These are phyloP conservation scores for Baccha elongata DNA, from an alignment of 2,888 invertebrate genomes.

Conservation along the genomic window DNA sequence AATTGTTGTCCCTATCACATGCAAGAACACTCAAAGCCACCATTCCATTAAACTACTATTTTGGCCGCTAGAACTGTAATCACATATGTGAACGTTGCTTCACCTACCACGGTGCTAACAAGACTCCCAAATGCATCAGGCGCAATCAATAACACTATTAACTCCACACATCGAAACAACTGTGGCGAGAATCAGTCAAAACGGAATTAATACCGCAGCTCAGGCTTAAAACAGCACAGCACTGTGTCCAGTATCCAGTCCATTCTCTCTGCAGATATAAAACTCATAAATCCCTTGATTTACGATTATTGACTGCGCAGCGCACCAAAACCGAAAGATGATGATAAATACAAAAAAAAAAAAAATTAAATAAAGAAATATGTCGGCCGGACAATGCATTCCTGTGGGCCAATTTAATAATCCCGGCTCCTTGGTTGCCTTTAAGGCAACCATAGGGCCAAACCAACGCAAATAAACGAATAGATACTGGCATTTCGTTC, in stretches of 20 bases:
- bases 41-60: conserved; percentile 56
- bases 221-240: conserved; percentile 67
- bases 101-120: conserved; percentile 70
- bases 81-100: conserved; percentile 19
- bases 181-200: conserved; percentile 69
- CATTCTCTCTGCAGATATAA: conserved; percentile 54
- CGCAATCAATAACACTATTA: conserved; percentile 73
- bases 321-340: conserved; percentile 54
- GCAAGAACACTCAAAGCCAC: conserved; percentile 9
- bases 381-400: conserved; percentile 62
- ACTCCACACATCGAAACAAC: conserved; percentile 37
- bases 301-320: conserved; percentile 73
- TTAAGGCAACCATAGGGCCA: conserved; percentile 7
- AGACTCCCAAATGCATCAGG: conserved; percentile 67
- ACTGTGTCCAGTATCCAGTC: conserved; percentile 22
- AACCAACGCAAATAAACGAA: conserved; percentile 4
- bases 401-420: conserved; percentile 70
- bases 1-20: conserved; percentile 8
- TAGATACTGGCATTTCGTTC: background rate
- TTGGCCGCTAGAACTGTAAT: conserved; percentile 22
- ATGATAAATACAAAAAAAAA: conserved; percentile 37
- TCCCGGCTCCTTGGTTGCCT: conserved; percentile 44
- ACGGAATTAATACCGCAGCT: conserved; percentile 69
- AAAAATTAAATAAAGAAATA: conserved; percentile 33
- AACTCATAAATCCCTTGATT: conserved; percentile 74